Conservation (phyloP, 2,888 invertebrate genomes). For the Nezara viridula region DNA sequence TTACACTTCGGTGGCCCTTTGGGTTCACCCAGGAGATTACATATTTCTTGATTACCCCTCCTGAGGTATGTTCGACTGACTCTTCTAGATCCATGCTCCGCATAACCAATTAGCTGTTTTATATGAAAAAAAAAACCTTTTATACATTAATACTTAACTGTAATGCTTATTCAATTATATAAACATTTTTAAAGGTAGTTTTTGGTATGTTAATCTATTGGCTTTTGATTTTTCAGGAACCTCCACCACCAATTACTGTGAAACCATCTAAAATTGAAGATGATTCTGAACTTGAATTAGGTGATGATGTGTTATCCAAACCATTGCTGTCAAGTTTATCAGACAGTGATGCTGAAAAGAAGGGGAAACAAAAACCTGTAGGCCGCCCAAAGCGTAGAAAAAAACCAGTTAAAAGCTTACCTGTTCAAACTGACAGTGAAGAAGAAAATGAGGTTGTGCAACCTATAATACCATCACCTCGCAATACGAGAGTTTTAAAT, state of each 20-base stretch:
- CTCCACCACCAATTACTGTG: constrained; percentile 40
- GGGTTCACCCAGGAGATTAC: too few species aligned
- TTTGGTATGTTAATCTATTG: not conserved
- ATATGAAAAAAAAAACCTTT: too few species aligned
- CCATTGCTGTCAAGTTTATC: constrained; percentile 75
- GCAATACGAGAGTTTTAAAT: constrained; percentile 60
- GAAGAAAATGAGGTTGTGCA: constrained; percentile 65
- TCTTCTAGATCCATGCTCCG: too few species aligned
- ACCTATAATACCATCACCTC: constrained; percentile 65
- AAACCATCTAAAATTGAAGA: constrained; percentile 67
- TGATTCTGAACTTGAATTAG: constrained; percentile 71
- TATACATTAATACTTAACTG: too few species aligned
- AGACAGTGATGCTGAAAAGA: constrained; percentile 71
- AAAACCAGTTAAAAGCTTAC: constrained; percentile 45
- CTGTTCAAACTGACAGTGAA: constrained; percentile 67
- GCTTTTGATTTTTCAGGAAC: constrained; percentile 39
- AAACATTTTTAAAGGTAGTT: not conserved
- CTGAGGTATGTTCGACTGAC: too few species aligned
- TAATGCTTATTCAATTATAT: too few species aligned
- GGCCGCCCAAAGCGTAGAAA: constrained; percentile 66
- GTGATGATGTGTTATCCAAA: constrained; percentile 71
- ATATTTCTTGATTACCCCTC: too few species aligned
- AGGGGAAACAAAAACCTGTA: constrained; percentile 65
- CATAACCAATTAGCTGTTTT: too few species aligned
- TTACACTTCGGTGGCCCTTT: too few species aligned